phyloP scores from a whole-genome alignment of 2,797 vertebrate genomes.

The Onychomys torridus region DNA sequence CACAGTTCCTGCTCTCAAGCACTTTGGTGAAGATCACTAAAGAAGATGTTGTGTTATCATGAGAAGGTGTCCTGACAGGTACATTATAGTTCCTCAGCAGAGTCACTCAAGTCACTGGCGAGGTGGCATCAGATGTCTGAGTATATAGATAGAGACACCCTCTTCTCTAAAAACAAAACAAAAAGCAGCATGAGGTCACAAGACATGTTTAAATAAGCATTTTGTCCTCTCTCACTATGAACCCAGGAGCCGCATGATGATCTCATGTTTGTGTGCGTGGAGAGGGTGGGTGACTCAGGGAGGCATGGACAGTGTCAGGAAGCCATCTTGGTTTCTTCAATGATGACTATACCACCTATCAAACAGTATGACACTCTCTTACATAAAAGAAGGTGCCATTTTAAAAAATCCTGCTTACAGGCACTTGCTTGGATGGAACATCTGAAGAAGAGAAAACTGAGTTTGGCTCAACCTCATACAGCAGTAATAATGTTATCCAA shows the following conservation, averaged over 20 bases:
- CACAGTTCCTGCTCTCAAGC: background rate
- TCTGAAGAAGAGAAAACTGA: constrained; percentile 55
- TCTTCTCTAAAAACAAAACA: background rate
- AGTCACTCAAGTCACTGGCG: background rate
- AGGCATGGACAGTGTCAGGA: background rate
- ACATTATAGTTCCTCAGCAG: background rate
- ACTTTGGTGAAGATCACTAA: background rate
- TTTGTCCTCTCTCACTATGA: background rate
- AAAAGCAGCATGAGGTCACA: background rate
- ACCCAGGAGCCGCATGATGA: background rate
- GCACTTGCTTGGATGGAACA: background rate
- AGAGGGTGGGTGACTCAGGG: background rate
- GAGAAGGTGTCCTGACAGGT: background rate
- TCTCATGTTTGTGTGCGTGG: background rate
- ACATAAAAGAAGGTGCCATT: background rate
- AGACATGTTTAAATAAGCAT: background rate
- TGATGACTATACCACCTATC: background rate
- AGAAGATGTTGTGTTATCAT: background rate
- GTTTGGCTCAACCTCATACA: constrained; percentile 27
- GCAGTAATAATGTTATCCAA: constrained; percentile 33
- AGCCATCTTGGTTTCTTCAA: constrained; percentile 35
- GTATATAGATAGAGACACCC: background rate
- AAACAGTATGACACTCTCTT: background rate
- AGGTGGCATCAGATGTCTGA: background rate
- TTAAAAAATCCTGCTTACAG: background rate